Base-by-base conservation (phyloP, 2,797 vertebrate species). In the Epinephelus coioides region DNA sequence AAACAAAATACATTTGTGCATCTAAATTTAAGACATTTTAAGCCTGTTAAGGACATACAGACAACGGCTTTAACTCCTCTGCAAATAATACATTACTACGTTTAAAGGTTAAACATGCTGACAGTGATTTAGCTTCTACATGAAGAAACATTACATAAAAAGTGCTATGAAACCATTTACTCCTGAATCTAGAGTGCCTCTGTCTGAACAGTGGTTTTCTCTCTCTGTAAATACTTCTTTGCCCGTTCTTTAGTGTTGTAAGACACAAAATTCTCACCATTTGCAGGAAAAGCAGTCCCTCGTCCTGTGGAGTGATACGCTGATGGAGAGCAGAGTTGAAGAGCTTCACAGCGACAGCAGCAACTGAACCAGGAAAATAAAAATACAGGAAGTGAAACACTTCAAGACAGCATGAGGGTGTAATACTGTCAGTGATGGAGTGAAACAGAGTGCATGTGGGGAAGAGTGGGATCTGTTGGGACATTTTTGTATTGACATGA, bases 311-410 rank as follows among this genome's bases (percentile, higher is more conserved):
- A 34, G 43, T 0, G 4, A 34, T 23, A 10, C 25, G 53, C 19
- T 43, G 79, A 53, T 34, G 49, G 5, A 44, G 67, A 44, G 65
- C 14, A 0, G 5, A 49, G 74, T 6, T 50, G 56, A 38, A 75
- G 73, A 70, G n/a, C 59, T 68, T 30, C 60, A 17, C 59, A 21
- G 46, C 14, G 4, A 17, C 49, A 11, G 40, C 69, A 40, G 60
- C 44, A 21, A 53, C 46, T 79, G 77, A 67, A 23, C 68, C 15
- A 3, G 30, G 17, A 23, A 4, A 38, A 6, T 34, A 7, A 34
- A 27, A 44, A 65, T 70, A 71, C 73, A 73, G 85, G 91, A 92
- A 92, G 73, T 87, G 79, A 85, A 87, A 87, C 60, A 0, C 44
- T 9, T 66, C 9, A 25, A 46, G 43, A 55, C 10, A 7, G 3